These are phyloP conservation scores for Ferrisia virgata DNA, from an alignment of 2,888 invertebrate genomes.

Conservation along the genomic window DNA sequence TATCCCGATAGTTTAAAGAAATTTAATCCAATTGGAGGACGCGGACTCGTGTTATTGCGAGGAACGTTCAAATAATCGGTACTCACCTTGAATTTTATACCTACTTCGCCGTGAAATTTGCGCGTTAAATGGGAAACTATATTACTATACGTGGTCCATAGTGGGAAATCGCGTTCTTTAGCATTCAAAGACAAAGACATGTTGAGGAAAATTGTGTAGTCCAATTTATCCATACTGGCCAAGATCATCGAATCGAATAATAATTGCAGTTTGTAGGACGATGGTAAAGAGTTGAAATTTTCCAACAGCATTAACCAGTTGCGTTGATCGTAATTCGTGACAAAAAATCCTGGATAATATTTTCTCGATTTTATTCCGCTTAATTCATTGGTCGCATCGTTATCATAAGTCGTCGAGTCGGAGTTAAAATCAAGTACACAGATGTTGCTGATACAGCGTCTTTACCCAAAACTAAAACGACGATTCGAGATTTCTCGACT, in stretches of 20 bases:
- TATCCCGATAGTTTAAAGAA: background rate
- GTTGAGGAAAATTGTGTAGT: constrained; percentile 71
- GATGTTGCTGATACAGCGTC: no score
- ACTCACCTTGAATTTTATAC: constrained; percentile 70
- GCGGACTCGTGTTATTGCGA: background rate
- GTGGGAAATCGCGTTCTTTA: constrained; percentile 69
- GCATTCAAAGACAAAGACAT: constrained; percentile 71
- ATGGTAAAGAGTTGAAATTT: constrained; percentile 58
- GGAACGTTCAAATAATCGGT: background rate
- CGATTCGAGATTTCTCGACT: no score
- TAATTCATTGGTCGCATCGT: no score
- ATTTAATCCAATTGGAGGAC: background rate
- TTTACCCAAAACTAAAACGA: no score
- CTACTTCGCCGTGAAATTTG: constrained; percentile 64
- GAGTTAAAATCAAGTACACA: no score
- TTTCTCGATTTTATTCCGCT: no score
- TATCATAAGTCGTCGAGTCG: no score
- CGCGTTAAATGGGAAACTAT: constrained; percentile 76
- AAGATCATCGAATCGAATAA: constrained; percentile 76
- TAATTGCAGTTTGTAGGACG: constrained; percentile 70
- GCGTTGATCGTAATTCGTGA: constrained; percentile 73
- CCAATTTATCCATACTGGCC: constrained; percentile 72
- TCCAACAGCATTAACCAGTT: constrained; percentile 74
- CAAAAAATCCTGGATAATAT: constrained; percentile 65
- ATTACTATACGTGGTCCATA: constrained; percentile 82